Evolutionary conservation across 1,140 invertebrate genomes (phyloP), one percentile per base, ranked within the genome.

Genomic region (Ruditapes philippinarum): DNA sequence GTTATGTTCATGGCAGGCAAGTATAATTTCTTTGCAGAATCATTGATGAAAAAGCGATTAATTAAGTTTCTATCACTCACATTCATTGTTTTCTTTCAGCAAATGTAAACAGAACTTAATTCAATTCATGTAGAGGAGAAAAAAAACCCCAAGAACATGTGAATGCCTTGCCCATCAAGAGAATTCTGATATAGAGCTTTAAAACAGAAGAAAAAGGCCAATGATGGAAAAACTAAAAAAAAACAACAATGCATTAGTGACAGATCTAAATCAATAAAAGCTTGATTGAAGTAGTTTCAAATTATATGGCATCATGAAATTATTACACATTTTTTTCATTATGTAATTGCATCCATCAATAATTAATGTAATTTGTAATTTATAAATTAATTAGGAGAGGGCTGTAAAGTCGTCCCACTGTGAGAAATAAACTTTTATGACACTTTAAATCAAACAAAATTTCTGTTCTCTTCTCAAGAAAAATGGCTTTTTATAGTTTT

Each of bases 321-420:
- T 78, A 78, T 78, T 57, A 78, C 74, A 78, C 74, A 38, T 78
- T 78, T 78, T 70, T 73, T 84, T 49, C 62, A 84, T 84, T 84
- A 84, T 49, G 62, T 49, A 84, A 84, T 84, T 84, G 62, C 40
- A 49, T 73, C 68, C 82, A 84, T 84, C 49, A 70, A 84, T 84
- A 73, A 84, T 84, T 84, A 57, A 84, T 54, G 68, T 51, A 70
- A 65, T 84, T 84, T 84, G 82, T 84, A 84, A 84, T 84, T 84
- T 84, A 70, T 84, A 73, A 84, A 84, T 84, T 84, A 84, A 84
- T 84, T 84, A 84, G 40, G 33, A 54, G 33, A 33, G 4, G 28
- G 25, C 33, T 78, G 22, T 78, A 54, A 19, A 78, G 49, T 12
- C 54, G 28, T 22, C 74, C 74, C 45, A 22, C 74, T 51, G 74